Percentiles rank a stretch among this genome's conserved stretches.
Evolutionary conservation across 92 coral and sea anemone genomes (phyloP).

Genomic region (Metridium senile): DNA sequence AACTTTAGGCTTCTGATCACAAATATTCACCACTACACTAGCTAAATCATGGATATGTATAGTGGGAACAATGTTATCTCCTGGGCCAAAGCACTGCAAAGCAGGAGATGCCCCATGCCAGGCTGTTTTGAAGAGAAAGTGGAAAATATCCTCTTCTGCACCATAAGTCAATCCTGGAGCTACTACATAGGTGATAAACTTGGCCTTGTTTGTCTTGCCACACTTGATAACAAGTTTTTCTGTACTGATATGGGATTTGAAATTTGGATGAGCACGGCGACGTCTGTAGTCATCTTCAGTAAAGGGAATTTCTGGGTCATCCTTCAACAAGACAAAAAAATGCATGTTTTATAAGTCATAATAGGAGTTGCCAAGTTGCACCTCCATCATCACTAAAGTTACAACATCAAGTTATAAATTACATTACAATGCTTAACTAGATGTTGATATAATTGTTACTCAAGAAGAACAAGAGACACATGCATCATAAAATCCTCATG

Average conservation of each 20-base stretch:
- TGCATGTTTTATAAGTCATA: neutral
- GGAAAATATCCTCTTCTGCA: conserved; percentile 97
- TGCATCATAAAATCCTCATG: no score
- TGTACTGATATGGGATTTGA: conserved; percentile 93
- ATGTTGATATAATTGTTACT: no score
- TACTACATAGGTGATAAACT: conserved; percentile 87
- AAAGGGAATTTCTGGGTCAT: conserved; percentile 97
- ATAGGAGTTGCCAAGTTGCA: no score
- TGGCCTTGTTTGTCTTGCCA: conserved; percentile 94
- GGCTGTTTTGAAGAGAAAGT: conserved; percentile 94
- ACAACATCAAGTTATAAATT: no score
- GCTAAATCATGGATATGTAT: conserved; percentile 93
- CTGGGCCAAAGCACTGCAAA: conserved; percentile 94
- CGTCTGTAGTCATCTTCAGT: conserved; percentile 99
- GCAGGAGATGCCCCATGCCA: conserved; percentile 99
- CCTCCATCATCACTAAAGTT: no score
- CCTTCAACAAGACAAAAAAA: conserved; percentile 43
- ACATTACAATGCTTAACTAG: no score
- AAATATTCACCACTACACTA: conserved; percentile 79
- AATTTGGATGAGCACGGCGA: conserved; percentile 97
- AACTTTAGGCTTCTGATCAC: conserved; percentile 95
- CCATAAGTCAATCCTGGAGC: conserved; percentile 96
- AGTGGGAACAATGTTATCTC: conserved; percentile 93
- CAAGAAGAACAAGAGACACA: no score
- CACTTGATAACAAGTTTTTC: conserved; percentile 95